Evolutionary conservation across 2,797 vertebrate genomes (phyloP), one percentile per base, ranked within the genome.

Genomic region (Alosa sapidissima): DNA sequence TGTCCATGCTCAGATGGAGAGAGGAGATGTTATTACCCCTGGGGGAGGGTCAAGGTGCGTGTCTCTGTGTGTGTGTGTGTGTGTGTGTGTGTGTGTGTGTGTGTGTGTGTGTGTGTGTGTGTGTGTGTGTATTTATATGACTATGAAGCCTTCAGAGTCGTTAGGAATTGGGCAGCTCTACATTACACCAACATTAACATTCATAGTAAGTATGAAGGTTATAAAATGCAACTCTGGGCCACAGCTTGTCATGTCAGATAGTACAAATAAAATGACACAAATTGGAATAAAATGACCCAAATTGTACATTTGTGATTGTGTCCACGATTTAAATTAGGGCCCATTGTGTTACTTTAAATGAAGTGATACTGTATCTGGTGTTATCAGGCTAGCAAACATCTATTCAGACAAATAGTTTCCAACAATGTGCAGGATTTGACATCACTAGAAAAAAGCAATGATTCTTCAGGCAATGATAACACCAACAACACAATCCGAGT

Each of bases 1-100:
- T 78, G 41, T 78, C 72, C 28, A 78, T 47, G 1, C 19, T 78
- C 72, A 78, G 72, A 78, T 78, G 72, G 72, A 78, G 72, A 41
- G 14, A 33, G 33, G 68, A 72, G 6, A 78, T 78, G 72, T 47
- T 78, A 78, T 78, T 21, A 78, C 72, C 72, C 16, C 68, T 7
- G 19, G 36, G 65, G 16, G 58, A 60, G 58, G 58, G 58, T 60
- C n/a, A 24, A 60, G 9, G 58, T 72, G 28, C 36, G 65, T 33
- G 65, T 36, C 24, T 13, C n/a, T n/a, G n/a, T n/a, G n/a, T n/a
- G 58, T 72, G 28, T 72, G 65, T 33, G 65, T 36, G 28, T 13
- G 62, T 65, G 62, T 33, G 28, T 33, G 28, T 65, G 62, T 72
- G n/a, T 68, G 62, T 68, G 24, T 68, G 1, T 68, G 10, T 60